phyloP scores from a whole-genome alignment of 1,140 invertebrate species.

The Apis cerana region DNA sequence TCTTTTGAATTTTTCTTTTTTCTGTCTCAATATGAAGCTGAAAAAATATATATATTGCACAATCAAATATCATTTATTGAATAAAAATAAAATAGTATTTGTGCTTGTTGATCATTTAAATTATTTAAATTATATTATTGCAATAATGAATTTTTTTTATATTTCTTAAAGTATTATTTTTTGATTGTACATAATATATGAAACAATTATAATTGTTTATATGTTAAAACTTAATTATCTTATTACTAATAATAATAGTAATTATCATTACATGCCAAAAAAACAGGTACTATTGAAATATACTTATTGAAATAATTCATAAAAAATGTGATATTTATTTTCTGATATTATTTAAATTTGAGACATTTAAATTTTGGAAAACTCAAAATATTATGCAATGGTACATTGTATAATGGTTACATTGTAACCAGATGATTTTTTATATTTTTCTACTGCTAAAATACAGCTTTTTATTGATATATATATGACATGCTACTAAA shows the following conservation, averaged over 20 bases:
- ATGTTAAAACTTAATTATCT: slow-evolving; percentile 46
- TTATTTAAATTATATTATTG: slow-evolving; percentile 1
- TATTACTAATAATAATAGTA: slow-evolving; percentile 21
- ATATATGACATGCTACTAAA: slow-evolving; percentile 34
- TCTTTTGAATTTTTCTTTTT: slow-evolving; percentile 54
- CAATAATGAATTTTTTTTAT: slow-evolving; percentile 4
- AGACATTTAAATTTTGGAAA: neutral
- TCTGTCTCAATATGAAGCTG: slow-evolving; percentile 53
- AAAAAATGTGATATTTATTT: slow-evolving; percentile 35
- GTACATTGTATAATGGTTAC: slow-evolving; percentile 17
- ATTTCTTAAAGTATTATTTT: slow-evolving; percentile 40
- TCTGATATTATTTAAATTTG: slow-evolving; percentile 12
- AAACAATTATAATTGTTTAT: slow-evolving; percentile 53
- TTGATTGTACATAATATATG: slow-evolving; percentile 41
- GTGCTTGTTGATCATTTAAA: slow-evolving; percentile 20
- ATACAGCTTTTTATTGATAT: slow-evolving; percentile 16
- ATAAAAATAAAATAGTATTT: slow-evolving; percentile 18
- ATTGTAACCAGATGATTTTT: slow-evolving; percentile 25
- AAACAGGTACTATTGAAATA: slow-evolving; percentile 48
- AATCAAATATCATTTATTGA: slow-evolving; percentile 47
- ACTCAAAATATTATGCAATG: slow-evolving; percentile 30
- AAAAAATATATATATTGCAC: slow-evolving; percentile 20
- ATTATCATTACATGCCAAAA: slow-evolving; percentile 35
- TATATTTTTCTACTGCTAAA: slow-evolving; percentile 34
- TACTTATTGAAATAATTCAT: slow-evolving; percentile 44